Conservation (phyloP, 2,888 invertebrate species). For the Phytoseiulus persimilis region DNA sequence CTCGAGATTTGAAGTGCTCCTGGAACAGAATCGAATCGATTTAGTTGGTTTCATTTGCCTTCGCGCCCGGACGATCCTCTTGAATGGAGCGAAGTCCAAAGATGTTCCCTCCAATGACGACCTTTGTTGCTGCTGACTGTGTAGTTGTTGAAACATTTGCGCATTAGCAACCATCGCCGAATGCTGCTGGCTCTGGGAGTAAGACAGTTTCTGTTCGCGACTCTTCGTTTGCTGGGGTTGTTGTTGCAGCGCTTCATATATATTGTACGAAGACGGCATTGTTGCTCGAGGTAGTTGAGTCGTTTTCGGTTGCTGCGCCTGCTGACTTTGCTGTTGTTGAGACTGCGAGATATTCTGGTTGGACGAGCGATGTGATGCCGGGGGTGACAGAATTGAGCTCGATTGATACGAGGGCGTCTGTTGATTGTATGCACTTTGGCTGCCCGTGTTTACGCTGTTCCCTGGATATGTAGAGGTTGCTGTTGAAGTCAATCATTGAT, state of each 20-base stretch:
- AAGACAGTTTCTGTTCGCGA: not conserved
- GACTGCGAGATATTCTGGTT: not conserved
- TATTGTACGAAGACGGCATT: slow-evolving; percentile 28
- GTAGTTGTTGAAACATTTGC: not conserved
- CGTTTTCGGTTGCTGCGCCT: not conserved
- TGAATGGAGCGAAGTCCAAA: no score
- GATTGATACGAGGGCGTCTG: not conserved
- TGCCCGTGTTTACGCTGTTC: not conserved
- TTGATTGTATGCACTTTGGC: not conserved
- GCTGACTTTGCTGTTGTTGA: not conserved
- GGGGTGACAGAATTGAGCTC: not conserved
- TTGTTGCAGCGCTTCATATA: slow-evolving; percentile 21
- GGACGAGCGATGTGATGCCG: slow-evolving; percentile 9
- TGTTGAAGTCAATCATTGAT: not conserved
- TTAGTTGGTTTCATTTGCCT: not conserved
- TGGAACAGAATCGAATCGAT: not conserved
- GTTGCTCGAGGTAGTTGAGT: slow-evolving; percentile 11
- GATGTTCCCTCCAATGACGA: not conserved
- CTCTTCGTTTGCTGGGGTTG: not conserved
- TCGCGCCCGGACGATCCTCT: no score
- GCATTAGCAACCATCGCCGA: not conserved
- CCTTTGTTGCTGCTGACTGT: not conserved
- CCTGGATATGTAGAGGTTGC: not conserved
- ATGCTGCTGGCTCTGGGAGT: not conserved
- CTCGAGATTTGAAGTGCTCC: slow-evolving; percentile 12